A percentile compares a stretch with the other conserved stretches of the same genome.
phyloP scores from a whole-genome alignment of 2,113 vertebrate species.

The Urocynchramus pylzowi region DNA sequence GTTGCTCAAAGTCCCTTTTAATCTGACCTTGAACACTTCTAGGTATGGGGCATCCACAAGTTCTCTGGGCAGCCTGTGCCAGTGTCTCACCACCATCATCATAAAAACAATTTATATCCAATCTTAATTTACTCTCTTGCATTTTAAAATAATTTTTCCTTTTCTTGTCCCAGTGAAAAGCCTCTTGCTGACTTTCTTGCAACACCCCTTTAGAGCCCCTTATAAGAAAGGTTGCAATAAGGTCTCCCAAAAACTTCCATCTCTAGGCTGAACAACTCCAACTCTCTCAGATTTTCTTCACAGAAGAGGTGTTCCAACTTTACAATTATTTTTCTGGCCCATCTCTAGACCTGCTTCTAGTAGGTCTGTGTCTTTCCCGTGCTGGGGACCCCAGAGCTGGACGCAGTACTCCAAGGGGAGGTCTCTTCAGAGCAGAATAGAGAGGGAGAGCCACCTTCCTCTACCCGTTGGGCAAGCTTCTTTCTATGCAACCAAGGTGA shows the following conservation, averaged over 20 bases:
- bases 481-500: neutral
- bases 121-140: neutral
- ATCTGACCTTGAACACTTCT: neutral
- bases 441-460: neutral
- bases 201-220: neutral
- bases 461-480: fast-evolving
- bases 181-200: neutral
- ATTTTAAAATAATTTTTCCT: neutral
- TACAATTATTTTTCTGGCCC: neutral
- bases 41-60: neutral
- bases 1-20: neutral
- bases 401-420: neutral
- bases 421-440: neutral
- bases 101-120: neutral
- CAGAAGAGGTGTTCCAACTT: neutral
- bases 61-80: neutral
- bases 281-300: neutral
- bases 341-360: neutral
- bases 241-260: neutral
- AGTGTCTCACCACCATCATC: neutral
- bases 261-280: neutral
- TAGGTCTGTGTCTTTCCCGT: neutral
- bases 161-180: neutral
- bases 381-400: neutral
- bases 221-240: neutral